These are phyloP conservation scores for Heliconius eleuchia DNA, from an alignment of 1,140 invertebrate species.

Conservation along the genomic window DNA sequence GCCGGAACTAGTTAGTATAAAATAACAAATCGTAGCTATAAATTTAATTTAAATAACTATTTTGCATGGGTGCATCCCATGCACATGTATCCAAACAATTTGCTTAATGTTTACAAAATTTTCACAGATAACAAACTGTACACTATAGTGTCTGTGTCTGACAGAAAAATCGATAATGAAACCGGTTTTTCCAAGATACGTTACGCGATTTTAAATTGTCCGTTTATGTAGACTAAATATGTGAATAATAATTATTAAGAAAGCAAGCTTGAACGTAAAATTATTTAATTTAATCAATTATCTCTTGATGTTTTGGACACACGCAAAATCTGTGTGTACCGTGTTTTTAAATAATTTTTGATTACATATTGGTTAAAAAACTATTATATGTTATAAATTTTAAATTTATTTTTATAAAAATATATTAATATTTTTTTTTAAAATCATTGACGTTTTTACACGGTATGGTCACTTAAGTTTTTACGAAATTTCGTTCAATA, in stretches of 20 bases:
- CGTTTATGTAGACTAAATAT: conserved; percentile 8
- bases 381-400: too few relatives aligned
- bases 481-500: too few relatives aligned
- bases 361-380: too few relatives aligned
- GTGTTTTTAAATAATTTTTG: too few relatives aligned
- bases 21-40: conserved; percentile 14
- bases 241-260: background rate
- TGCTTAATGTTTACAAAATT: conserved; percentile 38
- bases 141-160: conserved; percentile 1
- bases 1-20: conserved; percentile 18
- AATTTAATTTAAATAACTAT: conserved; percentile 22
- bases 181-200: conserved; percentile 21
- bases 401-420: too few relatives aligned
- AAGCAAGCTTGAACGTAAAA: too few relatives aligned
- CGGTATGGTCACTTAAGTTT: too few relatives aligned
- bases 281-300: too few relatives aligned
- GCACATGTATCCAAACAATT: conserved; percentile 37
- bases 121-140: conserved; percentile 31
- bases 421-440: too few relatives aligned
- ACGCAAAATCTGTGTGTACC: too few relatives aligned
- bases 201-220: conserved; percentile 1
- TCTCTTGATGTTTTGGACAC: too few relatives aligned
- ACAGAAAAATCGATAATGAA: conserved; percentile 29
- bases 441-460: too few relatives aligned
- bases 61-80: conserved; percentile 29